These are phyloP conservation scores for Spisula solida DNA, from an alignment of 2,888 invertebrate genomes.

Conservation along the genomic window DNA sequence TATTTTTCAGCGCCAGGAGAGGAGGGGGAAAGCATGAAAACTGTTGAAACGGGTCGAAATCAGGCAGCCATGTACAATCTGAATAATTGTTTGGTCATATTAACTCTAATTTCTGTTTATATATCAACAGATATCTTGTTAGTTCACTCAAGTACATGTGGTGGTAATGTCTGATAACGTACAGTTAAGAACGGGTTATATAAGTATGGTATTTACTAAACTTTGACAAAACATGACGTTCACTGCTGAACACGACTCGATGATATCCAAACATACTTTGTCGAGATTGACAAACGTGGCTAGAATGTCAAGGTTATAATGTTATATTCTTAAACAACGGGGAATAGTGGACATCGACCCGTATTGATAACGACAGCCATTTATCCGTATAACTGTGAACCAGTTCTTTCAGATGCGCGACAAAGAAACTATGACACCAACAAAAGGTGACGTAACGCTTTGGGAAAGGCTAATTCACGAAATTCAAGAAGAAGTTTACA, in stretches of 20 bases:
- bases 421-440: not conserved
- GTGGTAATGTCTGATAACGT: not conserved
- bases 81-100: not conserved
- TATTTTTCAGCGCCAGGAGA: constrained; percentile 37
- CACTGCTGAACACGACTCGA: not conserved
- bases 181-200: not conserved
- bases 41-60: constrained; percentile 37
- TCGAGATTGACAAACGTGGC: not conserved
- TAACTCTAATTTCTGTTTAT: not conserved
- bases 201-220: not conserved
- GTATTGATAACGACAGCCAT: too few species aligned
- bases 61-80: not conserved
- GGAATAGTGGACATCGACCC: not conserved
- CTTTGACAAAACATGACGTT: not conserved
- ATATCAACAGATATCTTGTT: not conserved
- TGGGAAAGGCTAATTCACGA: not conserved
- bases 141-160: not conserved
- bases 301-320: too few species aligned
- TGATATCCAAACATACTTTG: not conserved
- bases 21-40: constrained; percentile 34
- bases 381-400: too few species aligned
- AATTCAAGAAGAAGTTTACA: not conserved
- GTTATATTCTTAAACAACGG: not conserved
- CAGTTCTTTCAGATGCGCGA: not conserved
- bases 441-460: not conserved